Percentiles rank a stretch among this genome's conserved stretches.
These are phyloP conservation scores for Chrysodeixis includens DNA, from an alignment of 2,888 invertebrate species.

Conservation along the genomic window DNA sequence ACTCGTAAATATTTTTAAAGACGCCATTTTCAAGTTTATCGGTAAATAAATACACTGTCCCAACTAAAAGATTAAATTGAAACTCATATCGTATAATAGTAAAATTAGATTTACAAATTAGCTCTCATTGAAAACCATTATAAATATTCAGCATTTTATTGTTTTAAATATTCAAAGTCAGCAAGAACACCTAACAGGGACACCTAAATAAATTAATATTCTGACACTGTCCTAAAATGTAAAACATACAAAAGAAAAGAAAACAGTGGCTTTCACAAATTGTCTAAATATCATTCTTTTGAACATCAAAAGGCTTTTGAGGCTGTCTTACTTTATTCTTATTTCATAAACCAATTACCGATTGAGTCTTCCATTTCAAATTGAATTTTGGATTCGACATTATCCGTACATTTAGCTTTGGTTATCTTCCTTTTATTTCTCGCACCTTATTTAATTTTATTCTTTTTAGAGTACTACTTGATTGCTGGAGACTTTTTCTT, in stretches of 20 bases:
- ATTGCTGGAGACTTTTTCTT: not conserved
- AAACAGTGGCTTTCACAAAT: not conserved
- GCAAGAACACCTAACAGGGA: not conserved
- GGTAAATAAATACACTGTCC: too few relatives aligned
- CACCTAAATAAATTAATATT: not conserved
- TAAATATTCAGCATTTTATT: too few relatives aligned
- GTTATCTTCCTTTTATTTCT: slow-evolving; percentile 10
- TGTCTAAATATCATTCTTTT: slow-evolving; percentile 4
- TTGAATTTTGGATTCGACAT: slow-evolving; percentile 12
- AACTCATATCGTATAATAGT: too few relatives aligned
- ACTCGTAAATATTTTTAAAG: too few relatives aligned
- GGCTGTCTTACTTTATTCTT: slow-evolving; percentile 8
- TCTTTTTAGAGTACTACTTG: not conserved
- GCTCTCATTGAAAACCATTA: too few relatives aligned
- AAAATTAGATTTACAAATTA: too few relatives aligned
- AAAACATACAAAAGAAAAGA: not conserved
- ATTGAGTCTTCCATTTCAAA: slow-evolving; percentile 14
- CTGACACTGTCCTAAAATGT: not conserved
- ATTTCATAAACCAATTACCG: slow-evolving; percentile 16
- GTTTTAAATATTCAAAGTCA: too few relatives aligned
- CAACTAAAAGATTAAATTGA: too few relatives aligned
- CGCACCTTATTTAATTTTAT: not conserved
- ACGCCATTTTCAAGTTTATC: too few relatives aligned
- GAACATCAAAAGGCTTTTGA: not conserved
- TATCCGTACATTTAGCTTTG: slow-evolving; percentile 11